phyloP scores from a whole-genome alignment of 2,113 vertebrate genomes.

The Bos indicus region DNA sequence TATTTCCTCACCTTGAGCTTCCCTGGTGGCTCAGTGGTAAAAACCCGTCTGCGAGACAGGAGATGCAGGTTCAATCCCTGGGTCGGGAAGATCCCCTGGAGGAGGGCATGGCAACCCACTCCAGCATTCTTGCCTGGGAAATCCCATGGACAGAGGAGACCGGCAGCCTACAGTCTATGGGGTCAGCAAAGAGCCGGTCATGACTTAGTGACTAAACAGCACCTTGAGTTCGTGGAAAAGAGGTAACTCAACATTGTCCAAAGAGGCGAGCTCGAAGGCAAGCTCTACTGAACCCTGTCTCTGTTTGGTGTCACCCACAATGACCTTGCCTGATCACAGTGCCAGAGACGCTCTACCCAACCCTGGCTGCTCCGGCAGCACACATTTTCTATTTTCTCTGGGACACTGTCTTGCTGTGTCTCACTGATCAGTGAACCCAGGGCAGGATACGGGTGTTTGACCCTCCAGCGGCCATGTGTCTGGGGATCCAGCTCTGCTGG shows the following conservation, averaged over 20 bases:
- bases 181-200: neutral
- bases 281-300: too few relatives aligned
- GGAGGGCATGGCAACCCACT: neutral
- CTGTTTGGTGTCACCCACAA: fast-evolving
- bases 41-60: neutral
- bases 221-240: neutral
- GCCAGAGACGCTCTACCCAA: neutral
- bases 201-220: neutral
- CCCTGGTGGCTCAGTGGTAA: neutral
- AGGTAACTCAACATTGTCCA: fast-evolving
- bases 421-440: neutral
- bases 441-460: neutral
- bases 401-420: neutral
- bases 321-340: neutral
- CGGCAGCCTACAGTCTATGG: neutral
- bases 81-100: neutral
- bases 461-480: neutral
- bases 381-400: neutral
- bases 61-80: neutral
- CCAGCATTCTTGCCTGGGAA: neutral
- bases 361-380: neutral
- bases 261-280: fast-evolving
- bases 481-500: neutral
- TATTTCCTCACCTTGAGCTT: neutral
- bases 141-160: neutral